Evolutionary conservation across 2,888 invertebrate species (phyloP).

Genomic region (Sphaeridia pumilis): DNA sequence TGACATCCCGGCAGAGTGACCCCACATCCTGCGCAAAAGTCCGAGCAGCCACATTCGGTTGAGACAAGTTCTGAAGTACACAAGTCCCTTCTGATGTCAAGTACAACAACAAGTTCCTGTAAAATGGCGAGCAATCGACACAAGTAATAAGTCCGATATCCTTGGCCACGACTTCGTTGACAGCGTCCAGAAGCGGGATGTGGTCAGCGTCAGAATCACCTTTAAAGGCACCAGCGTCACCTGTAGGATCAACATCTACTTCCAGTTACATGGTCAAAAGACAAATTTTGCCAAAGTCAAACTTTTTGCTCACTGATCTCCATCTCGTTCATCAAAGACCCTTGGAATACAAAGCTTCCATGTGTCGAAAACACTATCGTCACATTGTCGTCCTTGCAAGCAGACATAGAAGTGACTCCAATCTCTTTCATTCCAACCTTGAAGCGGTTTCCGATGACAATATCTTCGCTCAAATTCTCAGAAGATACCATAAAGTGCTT

Average conservation of each 20-base stretch:
- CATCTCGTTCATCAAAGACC: constrained; percentile 22
- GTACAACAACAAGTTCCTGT: constrained; percentile 26
- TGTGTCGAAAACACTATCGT: constrained; percentile 27
- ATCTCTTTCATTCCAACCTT: constrained; percentile 30
- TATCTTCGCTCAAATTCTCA: constrained; percentile 27
- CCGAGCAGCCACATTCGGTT: constrained; percentile 5
- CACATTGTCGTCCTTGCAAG: constrained; percentile 29
- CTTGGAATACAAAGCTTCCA: constrained; percentile 32
- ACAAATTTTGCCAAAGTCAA: constrained; percentile 5
- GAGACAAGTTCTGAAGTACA: constrained; percentile 21
- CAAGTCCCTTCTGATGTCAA: constrained; percentile 21
- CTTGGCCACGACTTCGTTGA: constrained; percentile 15
- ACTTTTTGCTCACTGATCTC: constrained; percentile 22
- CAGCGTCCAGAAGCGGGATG: constrained; percentile 20
- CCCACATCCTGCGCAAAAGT: constrained; percentile 8
- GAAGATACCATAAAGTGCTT: constrained; percentile 29
- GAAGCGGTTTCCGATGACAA: constrained; percentile 24
- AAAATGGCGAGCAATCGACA: constrained; percentile 30
- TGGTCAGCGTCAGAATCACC: constrained; percentile 1
- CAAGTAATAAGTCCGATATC: constrained; percentile 17
- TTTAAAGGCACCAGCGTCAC: constrained; percentile 8
- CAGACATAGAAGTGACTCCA: constrained; percentile 22
- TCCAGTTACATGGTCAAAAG: not conserved
- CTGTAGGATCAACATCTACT: not conserved
- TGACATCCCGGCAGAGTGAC: constrained; percentile 18